Conservation (phyloP, 2,797 vertebrate genomes). For the Oreonectes daqikongensis region DNA sequence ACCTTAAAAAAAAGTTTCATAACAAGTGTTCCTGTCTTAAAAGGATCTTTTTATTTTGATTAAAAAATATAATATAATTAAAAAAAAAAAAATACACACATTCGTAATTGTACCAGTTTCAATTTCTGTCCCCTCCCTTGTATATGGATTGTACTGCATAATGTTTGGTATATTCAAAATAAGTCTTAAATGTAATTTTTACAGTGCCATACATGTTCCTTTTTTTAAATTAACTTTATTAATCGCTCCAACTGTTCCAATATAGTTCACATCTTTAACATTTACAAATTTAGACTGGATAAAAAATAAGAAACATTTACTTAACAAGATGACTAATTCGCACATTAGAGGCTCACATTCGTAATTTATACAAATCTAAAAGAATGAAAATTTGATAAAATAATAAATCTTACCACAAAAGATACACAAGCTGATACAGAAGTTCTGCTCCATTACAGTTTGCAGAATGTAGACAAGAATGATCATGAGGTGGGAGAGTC, state of each 20-base stretch:
- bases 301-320: background rate
- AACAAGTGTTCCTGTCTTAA: background rate
- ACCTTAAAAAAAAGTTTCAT: background rate
- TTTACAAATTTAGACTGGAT: background rate
- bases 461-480: background rate
- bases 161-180: background rate
- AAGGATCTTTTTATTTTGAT: no score
- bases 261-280: background rate
- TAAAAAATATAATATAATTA: no score
- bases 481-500: background rate
- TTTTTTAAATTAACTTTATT: background rate
- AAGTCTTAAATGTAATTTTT: background rate
- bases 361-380: no score
- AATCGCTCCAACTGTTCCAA: background rate
- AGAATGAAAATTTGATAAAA: background rate
- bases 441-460: background rate
- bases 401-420: conserved; percentile 17
- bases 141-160: background rate
- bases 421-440: background rate
- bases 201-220: background rate
- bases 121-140: no score
- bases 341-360: no score
- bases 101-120: background rate
- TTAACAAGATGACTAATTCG: background rate
- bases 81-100: no score